Evolutionary conservation across 2,888 invertebrate genomes (phyloP), one percentile per base, ranked within the genome.

Genomic region (Drosophila imparisetae): DNA sequence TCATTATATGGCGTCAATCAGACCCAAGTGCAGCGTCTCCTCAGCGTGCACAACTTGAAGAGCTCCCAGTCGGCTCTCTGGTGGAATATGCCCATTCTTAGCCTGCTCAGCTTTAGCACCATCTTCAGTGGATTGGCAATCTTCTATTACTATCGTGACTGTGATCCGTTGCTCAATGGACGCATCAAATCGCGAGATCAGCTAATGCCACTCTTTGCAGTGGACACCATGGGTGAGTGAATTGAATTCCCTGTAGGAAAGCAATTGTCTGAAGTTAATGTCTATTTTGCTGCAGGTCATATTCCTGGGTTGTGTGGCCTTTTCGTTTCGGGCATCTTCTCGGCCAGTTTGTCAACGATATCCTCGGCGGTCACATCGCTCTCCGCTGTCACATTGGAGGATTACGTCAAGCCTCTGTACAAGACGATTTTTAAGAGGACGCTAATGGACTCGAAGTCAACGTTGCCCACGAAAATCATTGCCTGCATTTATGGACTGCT

Each of bases 291-390:
- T 49, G 8, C 50, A 91, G 91, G 91, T 65, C 91, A 94, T 67
- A 93, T 95, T 69, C 97, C 97, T 0, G 98, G 98, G 0, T 90
- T 98, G 32, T 95, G 98, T 0, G 98, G 98, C 0, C 94, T 98
- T 18, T 98, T 98, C 91, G 96, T 98, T 0, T 97, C 98, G 7
- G 96, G 98, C 3, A 96, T 98, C 64, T 98, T 98, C 92, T 98
- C 98, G 83, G 98, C 98, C 0, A 96, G 98, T 0, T 94, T 98
- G 5, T 98, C 98, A 55, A 98, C 98, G 0, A 96, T 98, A 65
- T 98, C 98, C 0, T 98, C 98, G 0, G 96, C 98, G 0, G 95
- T 98, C 64, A 98, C 98, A 90, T 97, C 98, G 1, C 94, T 98
- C 18, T 96, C 98, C 1, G 98, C 98, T 1, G 97, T 98, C 3